These are phyloP conservation scores for Heterotilapia buettikoferi DNA, from an alignment of 2,113 vertebrate species.

Conservation along the genomic window DNA sequence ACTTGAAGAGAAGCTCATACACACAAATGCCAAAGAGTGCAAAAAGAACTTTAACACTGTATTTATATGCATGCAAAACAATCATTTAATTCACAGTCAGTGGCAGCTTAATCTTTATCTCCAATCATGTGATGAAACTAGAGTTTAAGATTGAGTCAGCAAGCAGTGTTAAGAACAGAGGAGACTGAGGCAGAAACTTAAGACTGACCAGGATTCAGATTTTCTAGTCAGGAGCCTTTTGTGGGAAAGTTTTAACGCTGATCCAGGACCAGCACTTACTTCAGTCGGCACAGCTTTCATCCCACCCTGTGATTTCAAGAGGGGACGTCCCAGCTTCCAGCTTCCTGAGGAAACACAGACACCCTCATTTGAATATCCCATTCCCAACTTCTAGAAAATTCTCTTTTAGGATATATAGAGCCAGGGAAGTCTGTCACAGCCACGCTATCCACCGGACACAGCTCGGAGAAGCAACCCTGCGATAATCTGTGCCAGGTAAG, in stretches of 20 bases:
- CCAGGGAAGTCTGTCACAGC: background rate
- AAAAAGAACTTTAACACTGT: background rate
- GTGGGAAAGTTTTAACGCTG: background rate
- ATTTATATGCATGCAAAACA: background rate
- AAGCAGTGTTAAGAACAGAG: background rate
- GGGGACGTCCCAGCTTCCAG: slow-evolving; percentile 53
- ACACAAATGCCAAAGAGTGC: background rate
- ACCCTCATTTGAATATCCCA: slow-evolving; percentile 69
- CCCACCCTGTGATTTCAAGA: slow-evolving; percentile 29
- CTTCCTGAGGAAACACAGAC: slow-evolving; percentile 36
- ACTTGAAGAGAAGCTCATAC: background rate
- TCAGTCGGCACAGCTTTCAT: background rate
- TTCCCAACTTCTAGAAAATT: slow-evolving; percentile 86
- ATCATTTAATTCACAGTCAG: background rate
- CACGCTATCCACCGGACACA: background rate
- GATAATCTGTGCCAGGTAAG: slow-evolving; percentile 50
- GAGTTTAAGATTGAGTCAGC: slow-evolving; percentile 46
- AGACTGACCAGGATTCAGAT: slow-evolving; percentile 22
- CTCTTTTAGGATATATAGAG: slow-evolving; percentile 69
- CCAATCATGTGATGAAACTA: slow-evolving; percentile 41
- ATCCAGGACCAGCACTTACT: slow-evolving; percentile 24
- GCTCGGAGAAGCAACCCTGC: background rate
- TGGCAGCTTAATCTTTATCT: background rate
- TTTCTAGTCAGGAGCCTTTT: background rate
- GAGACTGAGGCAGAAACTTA: background rate